Base-by-base conservation (phyloP, 2,113 vertebrate species). In the Gnathonemus echidnorhynchus region DNA sequence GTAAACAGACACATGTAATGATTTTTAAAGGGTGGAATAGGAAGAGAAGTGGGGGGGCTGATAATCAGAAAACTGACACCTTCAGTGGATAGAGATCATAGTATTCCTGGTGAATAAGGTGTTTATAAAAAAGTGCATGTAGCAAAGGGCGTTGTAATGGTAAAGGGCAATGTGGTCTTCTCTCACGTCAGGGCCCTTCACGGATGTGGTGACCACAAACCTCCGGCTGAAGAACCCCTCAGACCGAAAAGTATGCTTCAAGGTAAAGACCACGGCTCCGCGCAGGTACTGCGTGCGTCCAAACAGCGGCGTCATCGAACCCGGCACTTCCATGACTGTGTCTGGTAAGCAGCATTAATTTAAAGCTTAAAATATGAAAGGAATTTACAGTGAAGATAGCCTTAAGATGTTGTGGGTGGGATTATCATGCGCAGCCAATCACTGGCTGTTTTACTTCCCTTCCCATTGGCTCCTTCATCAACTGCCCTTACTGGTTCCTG, bases 221-320 rank as follows among this genome's bases (percentile, higher is more conserved):
- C 97, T 98, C 93, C 97, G 97, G 89, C 95, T 98, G 93, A 95
- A 95, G 93, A 98, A 98, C 93, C 97, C 97, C 9, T 97, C 97
- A n/a, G 97, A 98, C 90, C 97, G 94, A 94, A 97, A 96, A 96
- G 95, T 98, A 90, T 97, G 97, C 92, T 98, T 98, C 94, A 98
- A 98, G 95, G 97, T 98, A 94, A 98, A 98, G 95, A 98, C 97
- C 88, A 98, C 97, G 89, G 97, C 97, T 0, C 97, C 97, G 87
- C 96, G 97, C 84, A 96, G 97, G 91, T 98, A 98, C 93, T 98
- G 97, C 19, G 97, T 98, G 93, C 95, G 97, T 90, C 97, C 97
- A 3, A 98, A 98, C 96, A 98, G 97, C 91, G 97, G 97, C 77
- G 93, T 97, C 91, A 97, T 98, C 90, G 97, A 98, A 2, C 96